Percentiles rank a stretch among this genome's conserved stretches.
These are phyloP conservation scores for Oscarella lobularis DNA, from an alignment of 37 sponge, comb jelly and placozoan species.

Conservation along the genomic window DNA sequence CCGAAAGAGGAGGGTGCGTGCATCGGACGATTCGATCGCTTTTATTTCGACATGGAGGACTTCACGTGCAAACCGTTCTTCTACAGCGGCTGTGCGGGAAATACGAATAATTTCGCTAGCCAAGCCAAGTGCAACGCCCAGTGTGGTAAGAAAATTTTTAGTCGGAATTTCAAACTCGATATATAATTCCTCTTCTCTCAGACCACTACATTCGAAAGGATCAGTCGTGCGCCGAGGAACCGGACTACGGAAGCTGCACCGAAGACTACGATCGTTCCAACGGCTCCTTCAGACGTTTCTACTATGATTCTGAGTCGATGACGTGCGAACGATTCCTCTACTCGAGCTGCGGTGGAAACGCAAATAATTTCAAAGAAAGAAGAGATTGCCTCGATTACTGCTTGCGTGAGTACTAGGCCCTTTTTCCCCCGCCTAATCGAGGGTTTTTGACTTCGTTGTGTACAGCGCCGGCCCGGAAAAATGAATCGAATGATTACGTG, in stretches of 20 bases:
- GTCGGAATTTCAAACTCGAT: too few relatives aligned
- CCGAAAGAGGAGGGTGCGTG: background rate
- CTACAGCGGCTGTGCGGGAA: background rate
- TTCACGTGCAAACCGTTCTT: background rate
- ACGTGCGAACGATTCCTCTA: background rate
- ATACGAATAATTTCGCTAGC: background rate
- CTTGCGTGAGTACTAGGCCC: background rate
- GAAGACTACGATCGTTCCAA: too few relatives aligned
- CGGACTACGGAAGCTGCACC: too few relatives aligned
- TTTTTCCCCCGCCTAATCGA: too few relatives aligned
- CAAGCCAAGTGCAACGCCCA: background rate
- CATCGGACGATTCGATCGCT: background rate
- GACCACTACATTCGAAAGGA: too few relatives aligned
- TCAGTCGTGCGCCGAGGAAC: too few relatives aligned
- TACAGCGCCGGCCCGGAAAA: too few relatives aligned
- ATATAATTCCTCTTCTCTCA: too few relatives aligned
- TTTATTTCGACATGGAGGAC: background rate
- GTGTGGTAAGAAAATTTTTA: background rate
- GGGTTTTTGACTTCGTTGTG: too few relatives aligned
- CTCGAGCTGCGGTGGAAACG: background rate
- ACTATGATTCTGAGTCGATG: background rate
- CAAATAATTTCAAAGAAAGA: background rate
- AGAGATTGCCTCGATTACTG: background rate
- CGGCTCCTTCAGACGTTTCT: background rate
- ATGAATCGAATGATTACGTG: too few relatives aligned